These are phyloP conservation scores for Chaenodraco wilsoni DNA, from an alignment of 2,797 vertebrate species.

Conservation along the genomic window DNA sequence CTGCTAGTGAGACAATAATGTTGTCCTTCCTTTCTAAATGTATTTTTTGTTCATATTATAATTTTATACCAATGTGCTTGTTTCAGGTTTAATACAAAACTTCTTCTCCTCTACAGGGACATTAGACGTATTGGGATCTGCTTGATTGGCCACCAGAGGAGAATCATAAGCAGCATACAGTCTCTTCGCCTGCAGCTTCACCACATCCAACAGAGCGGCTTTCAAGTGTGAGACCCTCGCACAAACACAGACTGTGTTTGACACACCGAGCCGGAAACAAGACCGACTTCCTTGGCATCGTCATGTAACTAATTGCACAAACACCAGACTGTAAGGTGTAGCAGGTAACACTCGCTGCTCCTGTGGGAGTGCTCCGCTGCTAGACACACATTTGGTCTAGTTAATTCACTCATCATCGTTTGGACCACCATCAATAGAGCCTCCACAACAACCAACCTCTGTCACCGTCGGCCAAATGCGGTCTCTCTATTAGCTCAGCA, in stretches of 20 bases:
- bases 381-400: constrained; percentile 50
- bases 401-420: constrained; percentile 55
- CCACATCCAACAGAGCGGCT: constrained; percentile 92
- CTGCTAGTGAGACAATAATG: not conserved
- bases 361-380: constrained; percentile 30
- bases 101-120: constrained; percentile 73
- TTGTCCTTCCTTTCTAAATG: not conserved
- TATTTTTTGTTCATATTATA: not conserved
- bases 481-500: constrained; percentile 73
- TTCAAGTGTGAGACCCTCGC: constrained; percentile 86
- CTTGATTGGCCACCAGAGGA: constrained; percentile 92
- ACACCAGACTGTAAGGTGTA: constrained; percentile 73
- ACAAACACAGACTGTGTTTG: constrained; percentile 54
- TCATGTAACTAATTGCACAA: constrained; percentile 67
- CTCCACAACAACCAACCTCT: constrained; percentile 79
- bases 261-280: constrained; percentile 65
- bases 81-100: constrained; percentile 13
- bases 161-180: constrained; percentile 99
- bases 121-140: constrained; percentile 84
- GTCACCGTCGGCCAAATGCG: constrained; percentile 65
- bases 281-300: constrained; percentile 65
- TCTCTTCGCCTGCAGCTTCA: constrained; percentile 96
- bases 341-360: constrained; percentile 61
- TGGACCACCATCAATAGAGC: constrained; percentile 66
- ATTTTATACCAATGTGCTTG: not conserved